These are phyloP conservation scores for Autographa pulchrina DNA, from an alignment of 2,888 invertebrate genomes.

Conservation along the genomic window DNA sequence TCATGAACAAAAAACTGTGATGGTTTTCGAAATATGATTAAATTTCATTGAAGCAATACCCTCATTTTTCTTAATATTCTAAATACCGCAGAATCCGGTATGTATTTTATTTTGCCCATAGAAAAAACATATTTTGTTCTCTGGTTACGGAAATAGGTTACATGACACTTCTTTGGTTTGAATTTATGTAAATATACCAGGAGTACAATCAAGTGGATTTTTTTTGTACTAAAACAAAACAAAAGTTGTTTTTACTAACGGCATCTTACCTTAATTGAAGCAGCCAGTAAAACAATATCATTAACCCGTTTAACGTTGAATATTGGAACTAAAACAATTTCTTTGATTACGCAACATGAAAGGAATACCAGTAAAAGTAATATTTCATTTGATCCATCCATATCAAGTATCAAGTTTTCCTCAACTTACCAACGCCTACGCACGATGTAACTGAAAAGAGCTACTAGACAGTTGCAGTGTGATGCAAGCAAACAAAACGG, in stretches of 20 bases:
- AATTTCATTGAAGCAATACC: neutral
- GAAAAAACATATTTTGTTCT: too few relatives aligned
- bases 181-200: too few relatives aligned
- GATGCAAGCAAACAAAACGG: neutral
- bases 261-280: too few relatives aligned
- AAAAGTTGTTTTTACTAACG: too few relatives aligned
- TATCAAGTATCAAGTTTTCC: neutral
- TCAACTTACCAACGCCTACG: neutral
- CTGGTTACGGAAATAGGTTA: neutral
- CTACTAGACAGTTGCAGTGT: neutral
- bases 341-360: neutral
- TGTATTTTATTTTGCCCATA: too few relatives aligned
- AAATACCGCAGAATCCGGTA: too few relatives aligned
- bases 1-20: conserved; percentile 42
- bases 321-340: neutral
- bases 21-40: neutral
- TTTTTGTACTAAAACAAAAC: too few relatives aligned
- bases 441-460: neutral
- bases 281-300: neutral
- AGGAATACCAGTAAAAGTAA: neutral
- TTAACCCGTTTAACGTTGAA: neutral
- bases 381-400: conserved; percentile 18
- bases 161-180: neutral
- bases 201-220: too few relatives aligned
- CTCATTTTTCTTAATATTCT: neutral